Evolutionary conservation across 1,140 invertebrate genomes (phyloP).

Genomic region (Drosophila pandora): DNA sequence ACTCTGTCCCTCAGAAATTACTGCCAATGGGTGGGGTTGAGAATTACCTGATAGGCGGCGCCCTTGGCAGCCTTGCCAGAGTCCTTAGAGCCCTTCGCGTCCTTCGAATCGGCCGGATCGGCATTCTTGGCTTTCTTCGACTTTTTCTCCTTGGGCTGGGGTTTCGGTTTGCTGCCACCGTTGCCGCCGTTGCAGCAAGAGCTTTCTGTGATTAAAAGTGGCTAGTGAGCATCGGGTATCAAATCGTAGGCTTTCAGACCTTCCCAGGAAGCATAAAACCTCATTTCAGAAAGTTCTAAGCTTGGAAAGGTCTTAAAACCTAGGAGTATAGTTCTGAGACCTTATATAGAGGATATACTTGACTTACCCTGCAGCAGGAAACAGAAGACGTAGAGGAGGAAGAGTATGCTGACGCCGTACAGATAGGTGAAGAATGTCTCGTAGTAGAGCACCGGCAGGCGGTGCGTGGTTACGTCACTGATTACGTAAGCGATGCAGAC

Average conservation of each 20-base stretch:
- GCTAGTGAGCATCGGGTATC: neutral
- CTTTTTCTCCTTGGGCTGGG: conserved; percentile 90
- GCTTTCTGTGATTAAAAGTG: conserved; percentile 86
- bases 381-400: conserved; percentile 98
- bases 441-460: conserved; percentile 94
- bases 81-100: conserved; percentile 85
- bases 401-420: conserved; percentile 96
- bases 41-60: conserved; percentile 86
- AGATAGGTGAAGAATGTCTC: conserved; percentile 99
- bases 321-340: too few relatives aligned
- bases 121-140: conserved; percentile 88
- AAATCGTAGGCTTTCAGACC: too few relatives aligned
- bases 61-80: conserved; percentile 85
- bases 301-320: too few relatives aligned
- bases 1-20: neutral
- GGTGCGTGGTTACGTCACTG: conserved; percentile 96
- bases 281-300: too few relatives aligned
- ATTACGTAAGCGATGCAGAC: conserved; percentile 96
- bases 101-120: conserved; percentile 85
- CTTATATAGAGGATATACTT: too few relatives aligned
- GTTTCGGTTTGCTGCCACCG: conserved; percentile 86
- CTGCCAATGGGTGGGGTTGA: too few relatives aligned
- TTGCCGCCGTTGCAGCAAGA: conserved; percentile 88
- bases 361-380: conserved; percentile 93
- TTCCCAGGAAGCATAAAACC: too few relatives aligned